Base-by-base conservation (phyloP, 2,888 invertebrate species). In the Drosophila affinis region DNA sequence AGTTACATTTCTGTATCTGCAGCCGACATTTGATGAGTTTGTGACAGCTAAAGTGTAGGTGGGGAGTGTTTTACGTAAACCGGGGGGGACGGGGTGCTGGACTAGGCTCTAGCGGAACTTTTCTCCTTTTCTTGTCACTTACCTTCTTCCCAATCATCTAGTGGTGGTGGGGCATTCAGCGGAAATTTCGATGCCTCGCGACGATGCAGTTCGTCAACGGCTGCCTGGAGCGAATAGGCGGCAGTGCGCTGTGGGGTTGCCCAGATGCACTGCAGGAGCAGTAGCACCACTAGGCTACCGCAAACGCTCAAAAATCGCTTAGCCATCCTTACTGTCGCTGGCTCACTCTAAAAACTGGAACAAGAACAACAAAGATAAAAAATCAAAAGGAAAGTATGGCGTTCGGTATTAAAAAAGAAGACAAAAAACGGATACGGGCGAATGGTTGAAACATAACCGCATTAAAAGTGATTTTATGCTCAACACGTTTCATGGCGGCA, bases 91-190 rank as follows among this genome's bases (percentile, higher is more conserved):
- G 18, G 18, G 18, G 18, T 18, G 18, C 2, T 18, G 5, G 12
- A 14, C 27, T n/a, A 3, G 14, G 39, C 53, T 24, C 39, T 12
- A 9, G 24, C 9, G 39, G 14, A 14, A 21, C 9, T 9, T 39
- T 55, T 18, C 14, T 34, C 32, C 24, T 14, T 21, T 49, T 46
- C 18, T 6, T 39, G 53, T 44, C 17, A 85, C 89, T 89, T 79
- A 92, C 92, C 91, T 77, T 91, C 91, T 64, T 91, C 91, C 91
- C 91, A 91, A 75, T 91, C 91, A 59, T 91, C 91, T 59, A 89
- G 76, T 7, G 82, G 79, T 0, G 90, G 90, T 24, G 90, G 90
- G 3, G 88, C 78, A 70, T 90, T 90, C 32, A 90, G 56, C 3
- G 90, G 90, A 75, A 88, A 90, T 69, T 89, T 89, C 67, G 88